Conservation (phyloP, 2,888 invertebrate species). For the Nomada hirtipes region DNA sequence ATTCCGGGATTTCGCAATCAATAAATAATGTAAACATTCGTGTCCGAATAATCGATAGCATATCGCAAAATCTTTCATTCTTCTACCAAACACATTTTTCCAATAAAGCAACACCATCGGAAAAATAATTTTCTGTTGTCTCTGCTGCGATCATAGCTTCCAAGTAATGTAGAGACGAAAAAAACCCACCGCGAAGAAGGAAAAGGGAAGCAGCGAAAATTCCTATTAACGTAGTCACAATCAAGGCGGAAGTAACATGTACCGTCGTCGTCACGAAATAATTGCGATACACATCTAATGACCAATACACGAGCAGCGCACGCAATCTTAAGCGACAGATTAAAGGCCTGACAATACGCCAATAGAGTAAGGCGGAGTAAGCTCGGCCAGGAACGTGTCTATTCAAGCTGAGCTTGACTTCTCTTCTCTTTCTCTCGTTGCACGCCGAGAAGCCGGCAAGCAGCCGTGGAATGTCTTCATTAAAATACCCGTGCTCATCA, state of each 20-base stretch:
- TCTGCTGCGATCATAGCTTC: neutral
- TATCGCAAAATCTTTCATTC: too few species aligned
- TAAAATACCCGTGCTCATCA: constrained; percentile 81
- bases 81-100: too few species aligned
- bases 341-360: constrained; percentile 44
- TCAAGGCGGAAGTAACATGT: constrained; percentile 16
- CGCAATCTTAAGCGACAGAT: neutral
- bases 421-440: constrained; percentile 69
- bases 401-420: constrained; percentile 64
- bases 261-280: constrained; percentile 13
- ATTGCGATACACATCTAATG: constrained; percentile 31
- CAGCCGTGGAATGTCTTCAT: constrained; percentile 81
- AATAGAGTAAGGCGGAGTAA: constrained; percentile 59
- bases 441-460: constrained; percentile 75
- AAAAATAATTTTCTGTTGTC: neutral
- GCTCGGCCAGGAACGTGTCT: constrained; percentile 66
- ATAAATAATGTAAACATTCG: too few species aligned
- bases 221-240: neutral
- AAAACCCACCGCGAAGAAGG: constrained; percentile 2
- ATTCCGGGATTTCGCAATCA: too few species aligned
- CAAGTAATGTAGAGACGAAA: neutral
- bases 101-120: neutral
- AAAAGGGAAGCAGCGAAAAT: constrained; percentile 29
- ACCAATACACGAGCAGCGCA: neutral
- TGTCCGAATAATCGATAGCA: too few species aligned